These are phyloP conservation scores for Cydia pomonella DNA, from an alignment of 1,140 invertebrate genomes.

Conservation along the genomic window DNA sequence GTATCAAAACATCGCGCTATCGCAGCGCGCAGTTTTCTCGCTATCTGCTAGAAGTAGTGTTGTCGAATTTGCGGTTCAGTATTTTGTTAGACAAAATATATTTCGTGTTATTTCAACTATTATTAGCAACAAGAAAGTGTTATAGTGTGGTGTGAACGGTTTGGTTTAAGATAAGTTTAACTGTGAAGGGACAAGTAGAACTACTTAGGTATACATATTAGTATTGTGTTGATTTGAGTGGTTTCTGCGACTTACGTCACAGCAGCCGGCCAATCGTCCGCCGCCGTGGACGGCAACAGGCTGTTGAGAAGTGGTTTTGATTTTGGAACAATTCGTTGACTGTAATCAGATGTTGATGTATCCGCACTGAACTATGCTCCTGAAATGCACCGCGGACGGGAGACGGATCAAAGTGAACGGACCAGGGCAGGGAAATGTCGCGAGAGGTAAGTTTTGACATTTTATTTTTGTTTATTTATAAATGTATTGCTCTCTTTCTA, in stretches of 20 bases:
- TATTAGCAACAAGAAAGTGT: not conserved
- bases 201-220: conserved; percentile 60
- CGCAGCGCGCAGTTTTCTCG: conserved; percentile 44
- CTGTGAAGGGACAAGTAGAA: conserved; percentile 47
- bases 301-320: conserved; percentile 53
- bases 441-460: conserved; percentile 64
- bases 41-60: conserved; percentile 42
- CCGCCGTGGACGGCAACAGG: conserved; percentile 64
- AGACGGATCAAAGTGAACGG: conserved; percentile 77
- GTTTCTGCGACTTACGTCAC: conserved; percentile 77
- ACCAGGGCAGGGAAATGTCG: conserved; percentile 66
- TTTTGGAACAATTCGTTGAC: conserved; percentile 49
- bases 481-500: not conserved
- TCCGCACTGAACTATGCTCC: conserved; percentile 68
- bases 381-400: conserved; percentile 77
- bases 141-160: conserved; percentile 58
- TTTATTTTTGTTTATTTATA: conserved; percentile 28
- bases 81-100: conserved; percentile 33
- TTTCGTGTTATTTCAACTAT: conserved; percentile 7
- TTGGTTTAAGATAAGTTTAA: conserved; percentile 44
- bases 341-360: conserved; percentile 50
- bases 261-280: conserved; percentile 62
- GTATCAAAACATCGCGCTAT: conserved; percentile 49
- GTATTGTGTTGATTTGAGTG: conserved; percentile 68
- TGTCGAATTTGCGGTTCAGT: conserved; percentile 37